Base-by-base conservation (phyloP, 2,113 vertebrate species). In the Triplophysa rosa region DNA sequence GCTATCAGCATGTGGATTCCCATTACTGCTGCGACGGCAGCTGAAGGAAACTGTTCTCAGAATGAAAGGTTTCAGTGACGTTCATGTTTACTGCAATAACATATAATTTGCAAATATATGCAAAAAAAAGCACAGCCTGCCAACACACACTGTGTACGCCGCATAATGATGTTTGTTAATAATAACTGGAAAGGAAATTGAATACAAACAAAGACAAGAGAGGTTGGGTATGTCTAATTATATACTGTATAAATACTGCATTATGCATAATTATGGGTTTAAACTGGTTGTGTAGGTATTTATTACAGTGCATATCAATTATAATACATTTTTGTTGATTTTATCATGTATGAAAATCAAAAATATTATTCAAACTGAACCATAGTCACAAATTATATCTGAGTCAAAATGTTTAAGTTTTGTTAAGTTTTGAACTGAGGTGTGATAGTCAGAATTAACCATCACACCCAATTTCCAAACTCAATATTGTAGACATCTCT, bases 41-140 rank as follows among this genome's bases (percentile, higher is more conserved):
- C 40, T 63, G 8, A 58, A 58, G 19, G 19, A 72, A 56, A 71
- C 68, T 33, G 68, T 56, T 71, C 68, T 72, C 69, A 59, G 69
- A 59, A 59, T 0, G 1, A 23, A 59, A 13, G 21, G 33, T 6
- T 40, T 10, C 8, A 21, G 6, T 21, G 16, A 9, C 54, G n/a
- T 56, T 37, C 26, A 11, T 40, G 54, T 72, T 72, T 72, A 23
- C 19, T 40, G 14, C 2, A 59, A 10, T 0, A 3, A 17, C 40
- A 58, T 67, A n/a, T 72, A 2, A 54, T 72, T 40, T 42, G 54
- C 56, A 13, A 72, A 40, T 59, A 59, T 58, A 23, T 40, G 13
- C 12, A 10, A 58, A 23, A 19, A 0, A 59, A 58, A 72, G 9
- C 8, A n/a, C 7, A 58, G 13, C 16, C 13, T 23, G 4, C 49